Conservation (phyloP, 2,888 invertebrate genomes). For the Euzetes globulus region DNA sequence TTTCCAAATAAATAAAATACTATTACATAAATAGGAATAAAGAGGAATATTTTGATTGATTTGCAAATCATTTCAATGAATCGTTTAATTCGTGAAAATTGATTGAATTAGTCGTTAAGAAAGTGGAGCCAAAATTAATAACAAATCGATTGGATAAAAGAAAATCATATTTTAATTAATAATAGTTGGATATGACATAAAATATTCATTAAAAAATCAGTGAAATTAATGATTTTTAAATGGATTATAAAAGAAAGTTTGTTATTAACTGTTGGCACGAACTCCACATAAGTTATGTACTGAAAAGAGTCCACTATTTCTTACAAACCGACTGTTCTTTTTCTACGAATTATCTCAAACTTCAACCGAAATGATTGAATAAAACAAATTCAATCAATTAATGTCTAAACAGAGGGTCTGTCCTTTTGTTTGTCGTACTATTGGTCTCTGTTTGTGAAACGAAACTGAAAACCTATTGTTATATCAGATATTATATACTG, state of each 20-base stretch:
- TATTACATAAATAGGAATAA: too few species aligned
- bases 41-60: background rate
- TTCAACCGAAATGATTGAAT: too few species aligned
- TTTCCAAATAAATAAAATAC: too few species aligned
- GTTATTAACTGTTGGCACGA: background rate
- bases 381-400: background rate
- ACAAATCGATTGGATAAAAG: background rate
- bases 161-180: background rate
- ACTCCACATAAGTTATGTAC: background rate
- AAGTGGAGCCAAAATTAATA: too few species aligned
- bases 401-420: background rate
- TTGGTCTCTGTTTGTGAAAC: background rate
- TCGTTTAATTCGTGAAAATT: background rate
- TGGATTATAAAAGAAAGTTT: background rate
- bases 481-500: background rate
- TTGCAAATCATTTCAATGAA: background rate
- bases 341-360: too few species aligned
- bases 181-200: background rate
- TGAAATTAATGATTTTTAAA: background rate
- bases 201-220: constrained; percentile 2
- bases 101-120: background rate
- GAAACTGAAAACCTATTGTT: background rate
- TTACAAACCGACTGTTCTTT: too few species aligned
- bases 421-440: too few species aligned
- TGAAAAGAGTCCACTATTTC: too few species aligned